A percentile compares a stretch with the other conserved stretches of the same genome.
Conservation (phyloP, 2,888 invertebrate species). For the Gastracanthus pulcherrimus region DNA sequence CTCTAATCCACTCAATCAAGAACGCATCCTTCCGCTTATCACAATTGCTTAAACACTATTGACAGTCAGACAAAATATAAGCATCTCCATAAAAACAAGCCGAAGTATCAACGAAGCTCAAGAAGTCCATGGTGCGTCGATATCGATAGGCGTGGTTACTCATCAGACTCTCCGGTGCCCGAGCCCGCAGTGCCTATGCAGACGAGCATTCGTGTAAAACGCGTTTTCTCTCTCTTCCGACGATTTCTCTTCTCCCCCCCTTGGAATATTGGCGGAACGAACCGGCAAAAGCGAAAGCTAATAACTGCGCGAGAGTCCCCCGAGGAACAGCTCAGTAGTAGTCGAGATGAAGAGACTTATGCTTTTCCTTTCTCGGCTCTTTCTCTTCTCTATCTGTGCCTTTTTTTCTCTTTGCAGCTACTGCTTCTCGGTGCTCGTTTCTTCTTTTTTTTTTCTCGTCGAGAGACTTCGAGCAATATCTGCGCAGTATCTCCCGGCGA, state of each 20-base stretch:
- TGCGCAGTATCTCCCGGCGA: too few species aligned
- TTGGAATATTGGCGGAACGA: constrained; percentile 45
- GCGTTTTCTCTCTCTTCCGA: too few species aligned
- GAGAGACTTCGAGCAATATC: too few species aligned
- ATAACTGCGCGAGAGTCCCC: constrained; percentile 48
- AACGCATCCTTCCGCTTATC: too few species aligned
- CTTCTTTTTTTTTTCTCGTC: not conserved
- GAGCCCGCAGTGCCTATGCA: constrained; percentile 19
- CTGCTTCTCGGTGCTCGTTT: not conserved
- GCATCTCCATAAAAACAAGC: too few species aligned
- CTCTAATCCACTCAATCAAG: too few species aligned
- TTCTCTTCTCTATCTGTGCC: too few species aligned
- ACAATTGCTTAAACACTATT: too few species aligned
- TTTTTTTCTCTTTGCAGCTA: not conserved
- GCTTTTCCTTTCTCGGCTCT: constrained; percentile 4
- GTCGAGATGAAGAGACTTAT: constrained; percentile 46
- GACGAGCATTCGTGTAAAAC: constrained; percentile 33
- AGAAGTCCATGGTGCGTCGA: too few species aligned
- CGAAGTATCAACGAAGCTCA: too few species aligned
- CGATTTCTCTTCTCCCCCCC: not conserved
- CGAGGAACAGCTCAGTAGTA: constrained; percentile 21
- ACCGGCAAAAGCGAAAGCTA: constrained; percentile 38
- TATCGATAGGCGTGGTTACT: constrained; percentile 34
- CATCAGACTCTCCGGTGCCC: constrained; percentile 27
- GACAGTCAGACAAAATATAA: too few species aligned